A percentile compares a stretch with the other conserved stretches of the same genome.
Evolutionary conservation across 2,797 vertebrate genomes (phyloP).

Genomic region (Darevskia mixta): DNA sequence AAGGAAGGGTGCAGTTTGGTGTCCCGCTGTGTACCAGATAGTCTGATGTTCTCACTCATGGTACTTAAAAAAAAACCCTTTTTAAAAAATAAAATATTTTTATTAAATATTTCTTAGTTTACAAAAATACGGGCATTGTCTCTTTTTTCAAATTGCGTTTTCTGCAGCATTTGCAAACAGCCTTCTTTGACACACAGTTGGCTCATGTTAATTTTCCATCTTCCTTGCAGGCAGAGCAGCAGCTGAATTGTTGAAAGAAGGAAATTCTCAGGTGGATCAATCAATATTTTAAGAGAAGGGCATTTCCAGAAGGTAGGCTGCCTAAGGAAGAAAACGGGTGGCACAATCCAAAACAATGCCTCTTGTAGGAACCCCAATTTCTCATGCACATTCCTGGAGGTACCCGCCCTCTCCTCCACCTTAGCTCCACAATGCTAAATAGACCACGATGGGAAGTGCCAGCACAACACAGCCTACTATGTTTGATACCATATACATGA

Average conservation of each 20-base stretch:
- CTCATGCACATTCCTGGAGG: conserved; percentile 5
- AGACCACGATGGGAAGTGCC: background rate
- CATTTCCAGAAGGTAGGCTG: background rate
- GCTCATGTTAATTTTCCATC: conserved; percentile 12
- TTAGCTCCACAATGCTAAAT: background rate
- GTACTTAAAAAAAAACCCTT: background rate
- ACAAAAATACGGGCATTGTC: too few species aligned
- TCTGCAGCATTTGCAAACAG: background rate
- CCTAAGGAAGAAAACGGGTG: background rate
- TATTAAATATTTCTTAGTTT: too few species aligned
- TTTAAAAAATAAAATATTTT: background rate
- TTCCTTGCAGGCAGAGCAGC: conserved; percentile 3
- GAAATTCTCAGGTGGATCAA: conserved; percentile 9
- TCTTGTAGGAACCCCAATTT: background rate
- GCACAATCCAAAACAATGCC: background rate
- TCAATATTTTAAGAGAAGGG: background rate
- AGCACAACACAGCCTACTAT: background rate
- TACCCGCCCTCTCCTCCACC: background rate
- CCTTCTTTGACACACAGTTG: background rate
- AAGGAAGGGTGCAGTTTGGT: background rate
- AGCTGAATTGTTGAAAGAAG: conserved; percentile 8
- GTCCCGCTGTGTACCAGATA: background rate
- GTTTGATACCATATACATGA: background rate
- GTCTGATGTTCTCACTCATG: background rate
- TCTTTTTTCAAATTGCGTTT: background rate